Conservation (phyloP, 2,797 vertebrate genomes). For the Sebastes ruberrimus region DNA sequence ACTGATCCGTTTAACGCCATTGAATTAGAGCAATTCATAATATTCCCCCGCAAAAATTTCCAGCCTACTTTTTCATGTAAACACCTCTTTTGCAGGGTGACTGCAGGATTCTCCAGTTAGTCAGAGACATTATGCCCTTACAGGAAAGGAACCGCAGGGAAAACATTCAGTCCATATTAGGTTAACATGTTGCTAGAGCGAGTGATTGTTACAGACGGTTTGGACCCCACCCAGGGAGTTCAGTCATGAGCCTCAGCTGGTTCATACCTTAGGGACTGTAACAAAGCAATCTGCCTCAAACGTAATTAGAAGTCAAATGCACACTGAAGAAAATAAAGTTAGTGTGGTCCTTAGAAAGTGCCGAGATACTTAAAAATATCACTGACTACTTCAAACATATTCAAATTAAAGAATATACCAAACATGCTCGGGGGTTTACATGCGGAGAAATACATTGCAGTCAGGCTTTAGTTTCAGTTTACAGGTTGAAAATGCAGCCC, state of each 20-base stretch:
- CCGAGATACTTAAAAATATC: neutral
- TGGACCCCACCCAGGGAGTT: constrained; percentile 61
- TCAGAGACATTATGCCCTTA: constrained; percentile 25
- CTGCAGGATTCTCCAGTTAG: constrained; percentile 2
- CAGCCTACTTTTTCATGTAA: neutral
- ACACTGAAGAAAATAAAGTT: neutral
- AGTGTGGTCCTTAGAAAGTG: neutral
- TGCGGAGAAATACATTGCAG: neutral
- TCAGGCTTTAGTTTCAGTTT: neutral
- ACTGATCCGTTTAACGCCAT: neutral
- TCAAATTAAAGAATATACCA: neutral
- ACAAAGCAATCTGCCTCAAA: constrained; percentile 21
- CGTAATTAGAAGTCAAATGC: neutral
- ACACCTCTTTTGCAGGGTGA: neutral
- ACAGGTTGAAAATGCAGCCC: neutral
- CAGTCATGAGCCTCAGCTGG: constrained; percentile 26
- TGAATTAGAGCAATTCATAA: neutral
- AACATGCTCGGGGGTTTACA: neutral
- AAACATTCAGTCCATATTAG: constrained; percentile 67
- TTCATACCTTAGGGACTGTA: constrained; percentile 37
- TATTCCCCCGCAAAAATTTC: neutral
- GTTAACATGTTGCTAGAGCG: constrained; percentile 43
- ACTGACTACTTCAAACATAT: neutral
- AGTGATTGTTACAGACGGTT: constrained; percentile 60
- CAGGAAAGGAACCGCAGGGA: constrained; percentile 36